Percentiles rank a stretch among this genome's conserved stretches.
phyloP scores from a whole-genome alignment of 2,113 vertebrate species.

The Coryphaenoides rupestris region DNA sequence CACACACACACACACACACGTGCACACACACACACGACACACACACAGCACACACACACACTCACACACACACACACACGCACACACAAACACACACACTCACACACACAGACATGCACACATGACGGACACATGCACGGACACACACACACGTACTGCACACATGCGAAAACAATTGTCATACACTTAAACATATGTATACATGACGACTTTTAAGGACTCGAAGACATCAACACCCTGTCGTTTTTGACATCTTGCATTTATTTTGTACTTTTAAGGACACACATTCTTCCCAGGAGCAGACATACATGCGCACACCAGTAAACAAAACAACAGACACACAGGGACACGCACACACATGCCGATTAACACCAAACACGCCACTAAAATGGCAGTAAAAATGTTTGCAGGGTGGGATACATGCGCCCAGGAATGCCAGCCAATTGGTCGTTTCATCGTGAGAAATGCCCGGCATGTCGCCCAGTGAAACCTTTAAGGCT shows the following conservation, averaged over 20 bases:
- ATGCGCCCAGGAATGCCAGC: slow-evolving; percentile 21
- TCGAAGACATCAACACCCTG: too few relatives aligned
- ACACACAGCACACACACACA: too few relatives aligned
- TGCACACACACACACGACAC: too few relatives aligned
- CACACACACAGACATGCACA: background rate
- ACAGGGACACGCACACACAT: background rate
- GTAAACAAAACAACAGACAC: slow-evolving; percentile 17
- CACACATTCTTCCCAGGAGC: slow-evolving; percentile 9
- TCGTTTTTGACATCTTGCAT: background rate
- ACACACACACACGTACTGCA: background rate
- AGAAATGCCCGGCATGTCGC: slow-evolving; percentile 52
- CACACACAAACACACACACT: background rate
- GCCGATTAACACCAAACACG: background rate
- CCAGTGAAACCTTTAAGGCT: slow-evolving; percentile 60
- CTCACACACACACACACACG: slow-evolving; percentile 14
- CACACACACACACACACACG: background rate
- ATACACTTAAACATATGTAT: background rate
- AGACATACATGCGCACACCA: slow-evolving; percentile 20
- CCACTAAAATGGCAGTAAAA: slow-evolving; percentile 31
- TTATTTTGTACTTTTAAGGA: too few relatives aligned
- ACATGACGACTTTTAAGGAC: background rate
- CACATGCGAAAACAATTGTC: background rate
- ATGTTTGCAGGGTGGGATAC: slow-evolving; percentile 34
- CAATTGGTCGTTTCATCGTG: slow-evolving; percentile 46
- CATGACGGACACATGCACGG: background rate